Percentiles rank a stretch among this genome's conserved stretches.
phyloP scores from a whole-genome alignment of 2,888 invertebrate genomes.

The Dryomyza anilis region DNA sequence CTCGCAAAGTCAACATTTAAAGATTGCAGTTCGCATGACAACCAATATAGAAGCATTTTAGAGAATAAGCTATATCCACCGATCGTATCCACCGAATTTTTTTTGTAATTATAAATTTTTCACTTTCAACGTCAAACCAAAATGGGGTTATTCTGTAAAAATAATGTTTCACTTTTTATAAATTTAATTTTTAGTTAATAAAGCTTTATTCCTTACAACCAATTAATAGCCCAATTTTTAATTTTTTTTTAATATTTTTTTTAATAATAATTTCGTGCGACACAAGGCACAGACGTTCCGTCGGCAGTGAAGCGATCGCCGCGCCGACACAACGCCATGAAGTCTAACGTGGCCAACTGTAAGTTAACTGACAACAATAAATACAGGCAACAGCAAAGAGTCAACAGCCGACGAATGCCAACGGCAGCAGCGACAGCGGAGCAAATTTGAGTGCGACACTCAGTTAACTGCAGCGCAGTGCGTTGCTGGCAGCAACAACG shows the following conservation, averaged over 20 bases:
- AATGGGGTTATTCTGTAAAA: neutral
- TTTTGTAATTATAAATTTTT: too few species aligned
- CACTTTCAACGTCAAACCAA: neutral
- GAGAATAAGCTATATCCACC: too few species aligned
- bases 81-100: too few species aligned
- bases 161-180: neutral
- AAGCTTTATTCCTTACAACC: too few species aligned
- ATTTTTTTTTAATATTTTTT: neutral
- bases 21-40: too few species aligned
- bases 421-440: neutral
- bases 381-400: neutral
- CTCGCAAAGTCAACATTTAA: too few species aligned
- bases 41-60: too few species aligned
- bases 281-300: neutral
- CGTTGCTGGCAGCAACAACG: neutral
- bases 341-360: slow-evolving; percentile 10
- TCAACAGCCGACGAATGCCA: neutral
- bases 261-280: neutral
- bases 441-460: neutral
- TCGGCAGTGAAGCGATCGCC: neutral
- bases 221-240: too few species aligned
- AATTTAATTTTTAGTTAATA: neutral
- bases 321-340: slow-evolving; percentile 1
- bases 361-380: slow-evolving; percentile 5
- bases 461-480: slow-evolving; percentile 1